These are phyloP conservation scores for Corydoras sp. DNA, from an alignment of 2,113 vertebrate species.

Conservation along the genomic window DNA sequence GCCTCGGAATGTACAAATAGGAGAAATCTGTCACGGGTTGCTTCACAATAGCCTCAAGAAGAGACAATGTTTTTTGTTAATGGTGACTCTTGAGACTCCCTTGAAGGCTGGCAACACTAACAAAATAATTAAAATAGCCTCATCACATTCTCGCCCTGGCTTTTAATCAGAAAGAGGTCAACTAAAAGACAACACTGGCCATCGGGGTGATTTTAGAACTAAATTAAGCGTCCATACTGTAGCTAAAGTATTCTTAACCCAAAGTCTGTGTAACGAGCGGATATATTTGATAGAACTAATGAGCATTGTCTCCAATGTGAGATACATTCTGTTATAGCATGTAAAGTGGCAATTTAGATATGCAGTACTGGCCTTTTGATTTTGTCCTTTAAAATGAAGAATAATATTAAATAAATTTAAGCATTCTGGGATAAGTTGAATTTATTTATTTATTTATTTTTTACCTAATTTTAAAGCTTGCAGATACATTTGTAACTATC, in stretches of 20 bases:
- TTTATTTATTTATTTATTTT: no score
- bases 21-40: not conserved
- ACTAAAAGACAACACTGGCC: not conserved
- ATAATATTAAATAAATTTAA: no score
- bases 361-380: no score
- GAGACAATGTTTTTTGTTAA: not conserved
- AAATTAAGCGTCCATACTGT: not conserved
- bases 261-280: no score
- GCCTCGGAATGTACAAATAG: not conserved
- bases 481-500: not conserved
- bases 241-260: not conserved
- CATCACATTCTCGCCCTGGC: not conserved
- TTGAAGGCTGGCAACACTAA: slow-evolving; percentile 32
- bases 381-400: no score
- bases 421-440: no score
- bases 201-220: not conserved
- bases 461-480: not conserved
- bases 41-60: not conserved
- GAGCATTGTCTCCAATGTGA: no score
- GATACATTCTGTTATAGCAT: no score
- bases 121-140: slow-evolving; percentile 46
- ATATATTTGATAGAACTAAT: no score
- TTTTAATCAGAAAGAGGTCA: slow-evolving; percentile 29
- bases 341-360: no score
- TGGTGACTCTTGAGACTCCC: slow-evolving; percentile 29